phyloP scores from a whole-genome alignment of 2,113 vertebrate species.

The Steatornis caripensis region DNA sequence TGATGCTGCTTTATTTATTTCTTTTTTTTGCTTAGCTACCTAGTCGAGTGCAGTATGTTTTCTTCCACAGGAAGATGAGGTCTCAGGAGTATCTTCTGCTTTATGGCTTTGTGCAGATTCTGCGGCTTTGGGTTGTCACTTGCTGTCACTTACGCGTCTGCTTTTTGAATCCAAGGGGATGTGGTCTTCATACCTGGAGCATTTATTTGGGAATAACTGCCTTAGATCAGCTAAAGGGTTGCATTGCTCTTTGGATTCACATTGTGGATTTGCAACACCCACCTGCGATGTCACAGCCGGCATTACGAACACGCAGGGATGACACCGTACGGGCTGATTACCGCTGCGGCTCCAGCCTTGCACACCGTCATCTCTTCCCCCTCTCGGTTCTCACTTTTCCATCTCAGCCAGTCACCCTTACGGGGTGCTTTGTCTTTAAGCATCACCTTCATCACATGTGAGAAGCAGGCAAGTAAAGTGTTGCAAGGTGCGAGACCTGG shows the following conservation, averaged over 20 bases:
- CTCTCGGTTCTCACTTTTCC: background rate
- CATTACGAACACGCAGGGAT: background rate
- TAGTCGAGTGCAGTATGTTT: background rate
- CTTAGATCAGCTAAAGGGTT: background rate
- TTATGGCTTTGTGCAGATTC: slow-evolving; percentile 2
- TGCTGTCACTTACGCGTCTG: background rate
- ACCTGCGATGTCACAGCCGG: background rate
- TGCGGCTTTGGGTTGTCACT: background rate
- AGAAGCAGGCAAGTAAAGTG: background rate
- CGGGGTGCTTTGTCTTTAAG: background rate
- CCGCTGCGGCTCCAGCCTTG: background rate
- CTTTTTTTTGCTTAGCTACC: background rate
- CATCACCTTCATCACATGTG: background rate
- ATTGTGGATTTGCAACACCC: background rate
- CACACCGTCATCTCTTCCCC: background rate
- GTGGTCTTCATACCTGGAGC: background rate
- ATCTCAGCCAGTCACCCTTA: background rate
- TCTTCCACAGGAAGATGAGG: background rate
- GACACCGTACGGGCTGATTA: background rate
- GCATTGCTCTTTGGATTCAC: background rate
- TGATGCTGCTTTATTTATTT: slow-evolving; percentile 16
- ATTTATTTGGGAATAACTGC: background rate
- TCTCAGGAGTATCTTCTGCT: background rate
- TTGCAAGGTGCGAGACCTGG: background rate
- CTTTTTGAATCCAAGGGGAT: background rate